Percentiles rank a stretch among this genome's conserved stretches.
These are phyloP conservation scores for Apostichopus californicus DNA, from an alignment of 35 echinoderm and acorn worm species.

Conservation along the genomic window DNA sequence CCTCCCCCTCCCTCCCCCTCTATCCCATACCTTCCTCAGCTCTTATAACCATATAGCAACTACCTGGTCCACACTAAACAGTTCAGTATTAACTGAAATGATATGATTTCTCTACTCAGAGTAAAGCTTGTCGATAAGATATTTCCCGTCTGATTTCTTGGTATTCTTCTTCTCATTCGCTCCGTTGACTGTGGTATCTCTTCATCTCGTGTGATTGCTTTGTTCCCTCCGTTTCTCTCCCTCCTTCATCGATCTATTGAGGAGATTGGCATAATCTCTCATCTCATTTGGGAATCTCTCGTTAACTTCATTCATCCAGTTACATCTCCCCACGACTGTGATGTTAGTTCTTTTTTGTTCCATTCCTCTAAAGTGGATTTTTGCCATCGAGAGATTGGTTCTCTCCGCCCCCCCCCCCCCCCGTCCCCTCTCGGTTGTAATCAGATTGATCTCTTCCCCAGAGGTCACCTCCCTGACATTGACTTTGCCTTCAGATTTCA, in stretches of 20 bases:
- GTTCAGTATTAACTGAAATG: too few relatives aligned
- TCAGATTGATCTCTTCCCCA: slow-evolving; percentile 7
- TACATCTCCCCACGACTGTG: not conserved
- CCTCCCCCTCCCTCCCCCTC: too few relatives aligned
- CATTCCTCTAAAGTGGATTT: not conserved
- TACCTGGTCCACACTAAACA: too few relatives aligned
- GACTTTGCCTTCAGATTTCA: not conserved
- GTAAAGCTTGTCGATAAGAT: too few relatives aligned
- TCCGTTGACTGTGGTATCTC: not conserved
- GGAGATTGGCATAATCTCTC: not conserved
- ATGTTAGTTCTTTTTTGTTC: slow-evolving; percentile 5
- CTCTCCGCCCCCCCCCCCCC: not conserved
- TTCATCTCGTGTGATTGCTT: not conserved
- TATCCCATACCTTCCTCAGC: too few relatives aligned
- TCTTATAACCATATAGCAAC: too few relatives aligned
- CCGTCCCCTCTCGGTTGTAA: not conserved
- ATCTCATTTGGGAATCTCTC: not conserved
- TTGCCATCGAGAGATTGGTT: too few relatives aligned
- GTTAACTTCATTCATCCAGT: not conserved
- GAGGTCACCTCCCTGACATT: not conserved
- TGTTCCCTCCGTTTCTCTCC: too few relatives aligned
- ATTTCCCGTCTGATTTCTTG: too few relatives aligned
- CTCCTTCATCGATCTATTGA: too few relatives aligned
- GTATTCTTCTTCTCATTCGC: too few relatives aligned
- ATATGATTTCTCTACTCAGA: too few relatives aligned